Evolutionary conservation across 2,888 invertebrate genomes (phyloP).

Genomic region (Chelonus formosanus): DNA sequence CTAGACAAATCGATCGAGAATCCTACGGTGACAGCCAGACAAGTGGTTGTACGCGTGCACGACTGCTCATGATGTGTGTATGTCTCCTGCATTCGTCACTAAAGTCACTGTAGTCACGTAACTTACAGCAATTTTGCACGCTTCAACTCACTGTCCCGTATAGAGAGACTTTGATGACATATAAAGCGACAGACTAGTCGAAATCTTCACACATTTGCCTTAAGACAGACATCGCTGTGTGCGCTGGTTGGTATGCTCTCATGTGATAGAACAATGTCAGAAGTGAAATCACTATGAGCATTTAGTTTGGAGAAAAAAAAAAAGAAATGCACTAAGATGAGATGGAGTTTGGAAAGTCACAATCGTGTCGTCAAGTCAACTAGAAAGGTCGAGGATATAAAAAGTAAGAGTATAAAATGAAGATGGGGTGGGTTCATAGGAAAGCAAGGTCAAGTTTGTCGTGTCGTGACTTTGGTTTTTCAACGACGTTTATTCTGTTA

Average conservation of each 20-base stretch:
- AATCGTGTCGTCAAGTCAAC: constrained; percentile 20
- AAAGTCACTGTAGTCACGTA: constrained; percentile 20
- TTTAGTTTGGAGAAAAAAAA: constrained; percentile 5
- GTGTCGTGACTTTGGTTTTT: constrained; percentile 23
- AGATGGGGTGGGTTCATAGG: constrained; percentile 19
- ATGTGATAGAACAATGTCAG: neutral
- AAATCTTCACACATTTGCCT: no score
- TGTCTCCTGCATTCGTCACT: constrained; percentile 23
- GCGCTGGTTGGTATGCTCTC: no score
- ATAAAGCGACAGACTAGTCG: no score
- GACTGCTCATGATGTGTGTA: constrained; percentile 18
- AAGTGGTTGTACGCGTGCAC: constrained; percentile 21
- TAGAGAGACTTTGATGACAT: neutral
- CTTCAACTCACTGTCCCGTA: constrained; percentile 1
- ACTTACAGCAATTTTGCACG: constrained; percentile 26
- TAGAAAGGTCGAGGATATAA: constrained; percentile 27
- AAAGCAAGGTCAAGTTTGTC: constrained; percentile 36
- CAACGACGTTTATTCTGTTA: constrained; percentile 31
- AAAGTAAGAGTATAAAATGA: constrained; percentile 19
- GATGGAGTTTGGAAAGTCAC: constrained; percentile 23
- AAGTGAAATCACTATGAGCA: neutral
- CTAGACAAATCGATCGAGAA: constrained; percentile 44
- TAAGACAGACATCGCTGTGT: no score
- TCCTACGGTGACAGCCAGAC: constrained; percentile 34
- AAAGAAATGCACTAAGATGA: constrained; percentile 3